Base-by-base conservation (phyloP, 2,797 vertebrate species). In the Pangasius mekongensis region DNA sequence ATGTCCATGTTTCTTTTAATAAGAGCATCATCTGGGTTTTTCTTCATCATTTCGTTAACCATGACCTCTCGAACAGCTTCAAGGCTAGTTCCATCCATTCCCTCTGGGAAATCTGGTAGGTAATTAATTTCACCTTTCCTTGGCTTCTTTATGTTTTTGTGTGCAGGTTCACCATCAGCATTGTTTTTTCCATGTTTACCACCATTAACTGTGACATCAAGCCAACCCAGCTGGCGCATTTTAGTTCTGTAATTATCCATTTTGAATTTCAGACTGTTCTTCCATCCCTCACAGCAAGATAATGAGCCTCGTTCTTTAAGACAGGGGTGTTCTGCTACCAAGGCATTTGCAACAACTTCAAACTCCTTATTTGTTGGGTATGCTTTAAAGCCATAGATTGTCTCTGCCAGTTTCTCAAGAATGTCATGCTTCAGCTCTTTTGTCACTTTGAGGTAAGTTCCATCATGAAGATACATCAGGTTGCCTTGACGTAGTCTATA, bases 381-480 rank as follows among this genome's bases (percentile, higher is more conserved):
- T 87, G 91, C 89, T 13, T 85, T 20, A 58, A 86, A 90, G n/a
- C 52, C 27, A 88, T 87, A 91, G 0, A 92, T 90, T 2, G 18
- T 13, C 86, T 91, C 87, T 20, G 84, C 86, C 74, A 91, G 18
- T 77, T 86, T 93, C 39, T 92, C 49, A 0, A 92, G 81, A 18
- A 92, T 91, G 4, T 91, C 76, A 86, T 91, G 89, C 30, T 92
- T 94, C 0, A 92, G n/a, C 2, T 93, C 88, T 87, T 92, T 92
- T 16, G 87, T 64, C 27, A 91, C 85, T 54, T 92, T 91, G 1
- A 92, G 88, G 67, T 8, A 47, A 1, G 86, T 76, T 84, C 0
- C 80, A 87, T 93, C 89, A 64, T 10, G 89, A 10, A 90, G 39
- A 77, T 92, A 89, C 2, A 77, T 0, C 66, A 91, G 3, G 49